Conservation (phyloP, 1,140 invertebrate species). For the Drosophila insularis region DNA sequence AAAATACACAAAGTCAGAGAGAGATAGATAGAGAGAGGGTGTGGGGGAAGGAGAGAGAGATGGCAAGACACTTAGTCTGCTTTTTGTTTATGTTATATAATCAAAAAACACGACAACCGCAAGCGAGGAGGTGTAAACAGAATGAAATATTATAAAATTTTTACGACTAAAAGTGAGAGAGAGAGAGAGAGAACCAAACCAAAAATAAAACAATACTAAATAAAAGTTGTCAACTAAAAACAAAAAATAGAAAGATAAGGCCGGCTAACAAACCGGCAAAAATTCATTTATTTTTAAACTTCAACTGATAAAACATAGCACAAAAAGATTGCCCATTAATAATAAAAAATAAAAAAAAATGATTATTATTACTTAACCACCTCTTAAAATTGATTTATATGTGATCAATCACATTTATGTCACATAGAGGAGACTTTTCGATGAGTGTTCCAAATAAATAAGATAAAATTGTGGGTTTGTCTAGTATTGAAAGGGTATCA, state of each 20-base stretch:
- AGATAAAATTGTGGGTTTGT: too few relatives aligned
- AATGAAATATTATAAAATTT: constrained; percentile 43
- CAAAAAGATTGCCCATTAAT: too few relatives aligned
- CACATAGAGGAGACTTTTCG: too few relatives aligned
- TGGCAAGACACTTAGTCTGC: constrained; percentile 46
- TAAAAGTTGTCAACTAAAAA: constrained; percentile 4
- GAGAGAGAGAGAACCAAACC: neutral
- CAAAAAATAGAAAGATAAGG: neutral
- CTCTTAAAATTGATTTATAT: too few relatives aligned
- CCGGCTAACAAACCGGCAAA: constrained; percentile 1
- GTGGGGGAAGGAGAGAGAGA: neutral
- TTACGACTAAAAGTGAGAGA: constrained; percentile 15
- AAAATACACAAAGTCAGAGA: neutral
- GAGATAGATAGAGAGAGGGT: neutral
- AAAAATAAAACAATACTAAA: neutral
- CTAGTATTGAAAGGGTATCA: neutral
- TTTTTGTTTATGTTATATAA: constrained; percentile 58
- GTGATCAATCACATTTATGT: too few relatives aligned
- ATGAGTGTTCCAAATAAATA: too few relatives aligned
- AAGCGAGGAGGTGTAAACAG: constrained; percentile 41
- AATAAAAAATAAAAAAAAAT: too few relatives aligned
- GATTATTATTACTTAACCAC: too few relatives aligned
- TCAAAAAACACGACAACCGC: constrained; percentile 6
- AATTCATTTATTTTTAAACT: constrained; percentile 9
- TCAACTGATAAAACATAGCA: neutral